A percentile compares a stretch with the other conserved stretches of the same genome.
These are phyloP conservation scores for Myathropa florea DNA, from an alignment of 2,888 invertebrate species.

Conservation along the genomic window DNA sequence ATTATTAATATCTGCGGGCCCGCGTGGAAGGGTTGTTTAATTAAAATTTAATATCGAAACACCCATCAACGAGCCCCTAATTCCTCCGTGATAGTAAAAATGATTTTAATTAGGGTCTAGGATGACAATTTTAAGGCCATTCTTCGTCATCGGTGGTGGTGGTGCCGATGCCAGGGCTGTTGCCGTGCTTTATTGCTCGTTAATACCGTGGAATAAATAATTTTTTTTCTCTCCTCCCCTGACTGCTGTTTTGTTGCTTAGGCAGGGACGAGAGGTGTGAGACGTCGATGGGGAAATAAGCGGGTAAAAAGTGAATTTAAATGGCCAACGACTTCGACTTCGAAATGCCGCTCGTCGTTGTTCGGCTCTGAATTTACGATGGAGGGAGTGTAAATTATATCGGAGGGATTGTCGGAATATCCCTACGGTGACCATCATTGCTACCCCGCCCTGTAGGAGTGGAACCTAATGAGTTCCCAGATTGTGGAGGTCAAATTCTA, in stretches of 20 bases:
- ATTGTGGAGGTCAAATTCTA: conserved; percentile 32
- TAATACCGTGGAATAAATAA: conserved; percentile 66
- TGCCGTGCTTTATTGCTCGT: conserved; percentile 47
- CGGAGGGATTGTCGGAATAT: conserved; percentile 10
- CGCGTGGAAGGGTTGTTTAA: conserved; percentile 44
- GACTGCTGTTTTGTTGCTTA: conserved; percentile 9
- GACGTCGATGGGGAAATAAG: conserved; percentile 9
- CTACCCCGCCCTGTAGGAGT: background rate
- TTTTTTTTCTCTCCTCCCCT: background rate
- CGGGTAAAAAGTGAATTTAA: conserved; percentile 47
- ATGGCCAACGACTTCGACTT: conserved; percentile 35
- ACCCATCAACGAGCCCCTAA: conserved; percentile 50
- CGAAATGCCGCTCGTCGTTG: conserved; percentile 36
- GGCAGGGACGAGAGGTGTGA: background rate
- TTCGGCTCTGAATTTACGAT: conserved; percentile 21
- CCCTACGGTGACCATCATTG: background rate
- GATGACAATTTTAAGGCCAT: conserved; percentile 67
- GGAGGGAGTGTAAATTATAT: conserved; percentile 30
- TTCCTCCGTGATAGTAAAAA: conserved; percentile 60
- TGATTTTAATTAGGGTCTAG: conserved; percentile 68
- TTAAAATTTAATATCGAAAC: conserved; percentile 64
- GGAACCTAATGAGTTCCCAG: conserved; percentile 46
- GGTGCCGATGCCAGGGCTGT: background rate
- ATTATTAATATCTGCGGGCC: conserved; percentile 23
- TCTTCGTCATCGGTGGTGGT: conserved; percentile 45